Evolutionary conservation across 2,888 invertebrate genomes (phyloP).

Genomic region (Sphaerophoria taeniata): DNA sequence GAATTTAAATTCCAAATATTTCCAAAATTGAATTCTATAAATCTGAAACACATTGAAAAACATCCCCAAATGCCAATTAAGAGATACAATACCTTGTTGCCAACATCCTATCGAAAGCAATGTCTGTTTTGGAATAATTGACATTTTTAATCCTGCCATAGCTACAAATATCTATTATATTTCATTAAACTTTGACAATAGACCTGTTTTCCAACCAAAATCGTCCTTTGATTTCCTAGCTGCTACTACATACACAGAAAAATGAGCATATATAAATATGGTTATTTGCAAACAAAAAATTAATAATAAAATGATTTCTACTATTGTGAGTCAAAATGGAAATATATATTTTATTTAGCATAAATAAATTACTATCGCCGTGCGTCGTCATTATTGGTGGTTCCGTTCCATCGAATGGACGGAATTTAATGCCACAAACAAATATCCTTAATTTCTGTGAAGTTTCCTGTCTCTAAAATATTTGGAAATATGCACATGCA

Average conservation of each 20-base stretch:
- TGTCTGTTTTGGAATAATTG: not conserved
- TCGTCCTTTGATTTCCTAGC: too few species aligned
- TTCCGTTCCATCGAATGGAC: constrained; percentile 17
- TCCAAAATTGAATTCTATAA: not conserved
- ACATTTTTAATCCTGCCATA: not conserved
- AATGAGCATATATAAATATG: too few species aligned
- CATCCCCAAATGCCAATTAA: not conserved
- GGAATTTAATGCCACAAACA: constrained; percentile 47
- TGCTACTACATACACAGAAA: too few species aligned
- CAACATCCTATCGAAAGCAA: not conserved
- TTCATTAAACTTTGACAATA: constrained; percentile 1
- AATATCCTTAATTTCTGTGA: constrained; percentile 34
- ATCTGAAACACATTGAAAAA: not conserved
- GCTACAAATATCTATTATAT: not conserved
- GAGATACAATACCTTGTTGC: too few species aligned
- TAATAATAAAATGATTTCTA: not conserved
- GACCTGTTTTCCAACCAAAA: too few species aligned
- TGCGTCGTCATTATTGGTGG: not conserved
- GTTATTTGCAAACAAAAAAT: not conserved
- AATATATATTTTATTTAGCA: constrained; percentile 17
- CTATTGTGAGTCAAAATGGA: not conserved
- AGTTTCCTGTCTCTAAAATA: constrained; percentile 11
- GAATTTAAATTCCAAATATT: not conserved
- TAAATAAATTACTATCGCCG: constrained; percentile 18
- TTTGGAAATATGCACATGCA: constrained; percentile 26